Evolutionary conservation across 2,888 invertebrate species (phyloP).

Genomic region (Drosophila prostipennis): DNA sequence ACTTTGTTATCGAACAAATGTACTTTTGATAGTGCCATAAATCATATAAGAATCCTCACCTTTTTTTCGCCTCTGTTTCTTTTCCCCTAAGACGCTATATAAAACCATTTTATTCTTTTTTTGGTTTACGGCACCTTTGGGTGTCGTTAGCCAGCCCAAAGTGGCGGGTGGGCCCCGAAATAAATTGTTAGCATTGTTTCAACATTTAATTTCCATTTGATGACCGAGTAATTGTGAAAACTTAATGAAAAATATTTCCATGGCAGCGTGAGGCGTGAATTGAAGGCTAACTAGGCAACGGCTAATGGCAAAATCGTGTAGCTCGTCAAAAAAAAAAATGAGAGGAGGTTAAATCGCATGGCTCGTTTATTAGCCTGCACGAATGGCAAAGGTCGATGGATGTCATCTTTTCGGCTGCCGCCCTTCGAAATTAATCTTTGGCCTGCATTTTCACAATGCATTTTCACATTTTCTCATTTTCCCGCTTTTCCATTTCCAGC

Average conservation of each 20-base stretch:
- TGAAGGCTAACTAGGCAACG: conserved; percentile 37
- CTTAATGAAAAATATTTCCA: conserved; percentile 52
- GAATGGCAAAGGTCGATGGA: conserved; percentile 12
- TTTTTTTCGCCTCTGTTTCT: conserved; percentile 18
- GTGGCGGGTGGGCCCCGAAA: conserved; percentile 17
- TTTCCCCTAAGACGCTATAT: conserved; percentile 22
- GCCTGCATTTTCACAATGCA: conserved; percentile 12
- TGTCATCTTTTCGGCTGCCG: not conserved
- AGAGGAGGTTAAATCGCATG: conserved; percentile 4
- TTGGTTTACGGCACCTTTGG: conserved; percentile 70
- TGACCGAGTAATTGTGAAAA: conserved; percentile 50
- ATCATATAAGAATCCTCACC: not conserved
- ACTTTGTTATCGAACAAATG: not conserved
- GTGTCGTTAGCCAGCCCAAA: conserved; percentile 62
- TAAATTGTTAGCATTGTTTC: conserved; percentile 50
- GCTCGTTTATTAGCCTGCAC: conserved; percentile 11
- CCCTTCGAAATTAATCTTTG: not conserved
- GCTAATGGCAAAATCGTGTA: conserved; percentile 42
- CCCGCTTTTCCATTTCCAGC: conserved; percentile 73
- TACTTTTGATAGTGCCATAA: not conserved
- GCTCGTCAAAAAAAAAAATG: conserved; percentile 5
- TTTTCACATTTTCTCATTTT: conserved; percentile 8
- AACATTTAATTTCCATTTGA: conserved; percentile 52
- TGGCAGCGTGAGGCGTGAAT: conserved; percentile 32
- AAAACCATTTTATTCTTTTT: conserved; percentile 48